Percentiles rank a stretch among this genome's conserved stretches.
Evolutionary conservation across 2,113 vertebrate species (phyloP).

Genomic region (Collichthys lucidus): DNA sequence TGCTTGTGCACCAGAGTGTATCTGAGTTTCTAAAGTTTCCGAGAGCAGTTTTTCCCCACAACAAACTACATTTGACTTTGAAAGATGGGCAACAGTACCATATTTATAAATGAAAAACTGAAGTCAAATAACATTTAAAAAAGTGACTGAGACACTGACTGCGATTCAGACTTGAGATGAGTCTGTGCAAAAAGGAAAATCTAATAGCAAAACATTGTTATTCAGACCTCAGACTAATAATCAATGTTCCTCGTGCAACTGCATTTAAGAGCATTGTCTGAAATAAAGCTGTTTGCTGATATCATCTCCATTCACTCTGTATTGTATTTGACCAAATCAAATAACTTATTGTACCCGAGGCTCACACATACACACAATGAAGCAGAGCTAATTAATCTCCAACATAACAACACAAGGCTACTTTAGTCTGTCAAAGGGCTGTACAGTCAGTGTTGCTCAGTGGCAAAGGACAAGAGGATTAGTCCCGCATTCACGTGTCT

Average conservation of each 20-base stretch:
- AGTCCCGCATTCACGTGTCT: not conserved
- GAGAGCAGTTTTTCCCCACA: conserved; percentile 22
- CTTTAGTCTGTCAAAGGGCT: conserved; percentile 37
- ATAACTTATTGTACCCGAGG: not conserved
- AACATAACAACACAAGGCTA: not conserved
- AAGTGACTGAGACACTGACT: conserved; percentile 23
- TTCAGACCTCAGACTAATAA: conserved; percentile 22
- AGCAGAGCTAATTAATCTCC: conserved; percentile 6
- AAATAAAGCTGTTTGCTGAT: conserved; percentile 48
- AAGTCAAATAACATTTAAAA: conserved; percentile 14
- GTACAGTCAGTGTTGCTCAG: not conserved
- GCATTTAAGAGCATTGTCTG: conserved; percentile 26
- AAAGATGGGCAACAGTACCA: conserved; percentile 22
- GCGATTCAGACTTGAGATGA: conserved; percentile 43
- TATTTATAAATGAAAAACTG: conserved; percentile 15
- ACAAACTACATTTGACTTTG: conserved; percentile 50
- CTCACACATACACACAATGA: not conserved
- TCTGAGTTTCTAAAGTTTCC: conserved; percentile 38
- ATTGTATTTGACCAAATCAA: not conserved
- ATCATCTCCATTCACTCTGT: conserved; percentile 21
- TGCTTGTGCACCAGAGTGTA: conserved; percentile 37
- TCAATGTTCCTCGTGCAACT: conserved; percentile 30
- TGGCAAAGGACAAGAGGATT: conserved; percentile 16
- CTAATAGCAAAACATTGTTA: conserved; percentile 10
- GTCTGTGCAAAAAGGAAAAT: conserved; percentile 29